Evolutionary conservation across 1,140 invertebrate genomes (phyloP), one percentile per base, ranked within the genome.

Genomic region (Drosophila nigromelanica): DNA sequence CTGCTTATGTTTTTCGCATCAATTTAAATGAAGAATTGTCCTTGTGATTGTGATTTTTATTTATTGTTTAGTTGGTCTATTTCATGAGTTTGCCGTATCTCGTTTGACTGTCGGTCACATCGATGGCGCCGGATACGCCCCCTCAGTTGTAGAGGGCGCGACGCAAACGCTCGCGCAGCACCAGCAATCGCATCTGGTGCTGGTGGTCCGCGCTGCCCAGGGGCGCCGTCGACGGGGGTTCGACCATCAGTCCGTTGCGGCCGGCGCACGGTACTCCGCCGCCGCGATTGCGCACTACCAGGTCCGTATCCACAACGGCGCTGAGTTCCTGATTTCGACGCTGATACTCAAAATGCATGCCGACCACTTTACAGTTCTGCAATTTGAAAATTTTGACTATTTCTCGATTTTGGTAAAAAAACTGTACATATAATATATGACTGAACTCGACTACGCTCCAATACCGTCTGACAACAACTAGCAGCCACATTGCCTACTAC

Each of bases 71-170:
- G 1, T 2, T 4, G 21, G 11, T n/a, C 18, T 48, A 27, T 50
- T 33, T 11, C 0, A 50, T 33, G n/a, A 50, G 2, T 14, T 48
- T 11, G 21, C 5, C 11, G 37, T 5, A 39, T 12, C 12, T 39
- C 4, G 5, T 39, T n/a, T 39, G 37, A 8, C 35, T 37, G 35
- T 4, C 10, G 21, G 21, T 2, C 18, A 37, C 35, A 12, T 37
- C 35, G 18, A 12, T 21, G 18, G 45, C 5, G 8, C 10, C 4
- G 43, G 24, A 27, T 27, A 21, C 42, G 4, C 5, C n/a, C n/a
- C n/a, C n/a, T 69, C 33, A 80, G 52, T 70, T 77, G 59, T 64
- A 81, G 33, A 81, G 51, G 6, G 78, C 78, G 39, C 79, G 74
- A 4, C 66, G 79, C 15, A 81, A 24, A 10, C 79, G 78, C n/a